Base-by-base conservation (phyloP, 2,888 invertebrate species). In the Lathronympha strigana region DNA sequence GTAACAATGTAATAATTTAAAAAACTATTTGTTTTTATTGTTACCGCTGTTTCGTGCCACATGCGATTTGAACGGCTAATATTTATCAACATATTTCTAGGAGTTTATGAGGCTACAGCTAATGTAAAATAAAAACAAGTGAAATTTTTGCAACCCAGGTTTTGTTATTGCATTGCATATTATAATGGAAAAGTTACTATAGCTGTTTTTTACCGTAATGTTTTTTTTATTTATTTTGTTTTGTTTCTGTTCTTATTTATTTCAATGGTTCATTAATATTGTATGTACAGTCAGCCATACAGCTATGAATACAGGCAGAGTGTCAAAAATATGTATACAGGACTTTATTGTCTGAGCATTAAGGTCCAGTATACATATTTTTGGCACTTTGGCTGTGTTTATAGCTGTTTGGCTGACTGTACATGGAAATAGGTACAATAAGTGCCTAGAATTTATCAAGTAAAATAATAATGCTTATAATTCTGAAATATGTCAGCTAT, bases 11-110 rank as follows among this genome's bases (percentile, higher is more conserved):
- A 31, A 4, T 4, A 31, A 23, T 25, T 62, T 23, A 17, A 55
- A 40, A 54, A 47, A 3, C 6, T 5, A 36, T 45, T 47, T 45
- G 11, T 11, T 19, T 61, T 62, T 47, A 45, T 31, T 31, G n/a
- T 38, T 31, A 23, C n/a, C 11, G 19, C 9, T 28, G 36, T 45
- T 51, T 51, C 64, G 51, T 60, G 58, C 45, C n/a, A 17, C 64
- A 64, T 58, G 64, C 64, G 33, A 63, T 50, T 50, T 40, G 21
- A 43, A 51, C 50, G 11, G 19, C 50, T 19, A 50, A 57, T 36
- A 25, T 47, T 47, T 38, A 11, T 25, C 36, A 47, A 47, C 47
- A 55, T 47, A 38, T 49, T 63, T 25, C 38, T 15, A 25, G 25
- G n/a, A 62, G 28, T 38, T 51, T 28, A 47, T 19, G 40, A n/a